Percentiles rank a stretch among this genome's conserved stretches.
Evolutionary conservation across 2,113 vertebrate species (phyloP).

Genomic region (Gambusia affinis): DNA sequence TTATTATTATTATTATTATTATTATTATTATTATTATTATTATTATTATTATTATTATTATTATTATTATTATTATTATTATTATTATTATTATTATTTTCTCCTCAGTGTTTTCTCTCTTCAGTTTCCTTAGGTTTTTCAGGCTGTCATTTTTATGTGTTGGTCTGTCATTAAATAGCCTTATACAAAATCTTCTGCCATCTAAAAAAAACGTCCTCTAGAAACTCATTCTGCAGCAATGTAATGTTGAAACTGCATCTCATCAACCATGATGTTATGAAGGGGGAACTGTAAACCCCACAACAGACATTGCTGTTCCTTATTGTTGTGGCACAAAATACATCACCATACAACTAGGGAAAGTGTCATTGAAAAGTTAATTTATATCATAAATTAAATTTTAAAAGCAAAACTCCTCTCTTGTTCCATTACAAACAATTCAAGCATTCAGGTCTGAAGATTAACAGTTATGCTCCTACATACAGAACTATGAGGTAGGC

Average conservation of each 20-base stretch:
- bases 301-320: not conserved
- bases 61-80: no score
- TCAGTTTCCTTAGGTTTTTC: slow-evolving; percentile 24
- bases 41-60: no score
- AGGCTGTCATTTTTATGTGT: slow-evolving; percentile 18
- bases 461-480: no score
- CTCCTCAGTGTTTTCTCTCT: not conserved
- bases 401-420: not conserved
- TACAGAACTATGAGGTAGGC: no score
- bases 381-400: not conserved
- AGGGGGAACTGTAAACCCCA: not conserved
- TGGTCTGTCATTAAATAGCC: not conserved
- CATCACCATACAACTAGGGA: not conserved
- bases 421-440: not conserved
- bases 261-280: not conserved
- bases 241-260: not conserved
- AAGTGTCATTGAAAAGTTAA: not conserved
- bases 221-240: not conserved
- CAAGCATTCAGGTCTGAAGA: not conserved
- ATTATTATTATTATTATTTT: not conserved
- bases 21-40: no score
- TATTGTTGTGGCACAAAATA: not conserved
- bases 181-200: slow-evolving; percentile 3
- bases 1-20: no score
- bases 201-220: not conserved